Evolutionary conservation across 1,140 invertebrate genomes (phyloP), one percentile per base, ranked within the genome.

Genomic region (Macrostomum lignano): DNA sequence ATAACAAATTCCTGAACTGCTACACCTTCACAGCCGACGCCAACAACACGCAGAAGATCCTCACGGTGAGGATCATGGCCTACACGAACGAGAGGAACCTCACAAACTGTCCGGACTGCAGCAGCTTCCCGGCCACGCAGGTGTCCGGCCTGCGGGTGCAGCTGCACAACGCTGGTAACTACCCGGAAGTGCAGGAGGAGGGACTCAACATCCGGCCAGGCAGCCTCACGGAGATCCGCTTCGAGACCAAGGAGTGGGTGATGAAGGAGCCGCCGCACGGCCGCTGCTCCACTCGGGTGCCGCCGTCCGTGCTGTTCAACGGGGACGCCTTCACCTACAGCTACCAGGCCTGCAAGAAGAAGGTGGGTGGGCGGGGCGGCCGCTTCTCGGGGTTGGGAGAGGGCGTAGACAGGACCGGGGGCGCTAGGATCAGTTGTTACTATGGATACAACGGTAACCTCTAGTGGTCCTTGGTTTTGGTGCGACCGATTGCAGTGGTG

Each of bases 231-330:
- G 26, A 28, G 19, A 28, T 28, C 5, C 15, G 9, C 7, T 28
- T 28, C 9, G 19, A 15, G 15, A 14, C 26, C 4, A 28, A 17
- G 19, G 3, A 28, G 19, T 28, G 26, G 26, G 19, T 7, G 7
- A 28, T 28, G 26, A 28, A 15, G 26, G 26, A 28, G 19, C 26
- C 26, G 19, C 26, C 26, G 15, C 26, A 28, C 19, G 26, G 26
- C 15, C 15, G 19, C 15, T 28, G 26, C 19, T 15, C 14, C 9
- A 28, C 15, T 14, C 9, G 4, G 19, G 26, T 28, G 4, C 15
- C 14, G 7, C 15, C 15, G 19, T 15, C 3, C 3, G 19, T 28
- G 7, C 3, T 17, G 19, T 28, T 28, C 9, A 28, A 28, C 26
- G 9, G 9, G 4, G 26, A 15, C 19, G 26, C 15, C 5, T 28